Evolutionary conservation across 92 coral and sea anemone genomes (phyloP).

Genomic region (Parazoanthus atlanticus): DNA sequence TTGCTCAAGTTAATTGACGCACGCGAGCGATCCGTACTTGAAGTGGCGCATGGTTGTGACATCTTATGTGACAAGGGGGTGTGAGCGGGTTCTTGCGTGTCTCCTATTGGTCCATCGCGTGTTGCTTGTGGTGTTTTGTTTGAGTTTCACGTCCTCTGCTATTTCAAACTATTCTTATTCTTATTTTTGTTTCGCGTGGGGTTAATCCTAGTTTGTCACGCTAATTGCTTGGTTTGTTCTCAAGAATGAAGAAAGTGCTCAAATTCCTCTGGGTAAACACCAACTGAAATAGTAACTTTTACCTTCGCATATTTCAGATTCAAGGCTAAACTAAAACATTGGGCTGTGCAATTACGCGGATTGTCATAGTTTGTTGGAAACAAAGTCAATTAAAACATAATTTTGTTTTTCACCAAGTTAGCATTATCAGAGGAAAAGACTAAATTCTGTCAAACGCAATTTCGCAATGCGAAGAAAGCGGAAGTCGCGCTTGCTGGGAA

Average conservation of each 20-base stretch:
- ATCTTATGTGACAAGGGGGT: slow-evolving; percentile 33
- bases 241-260: background rate
- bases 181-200: slow-evolving; percentile 41
- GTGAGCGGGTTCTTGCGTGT: slow-evolving; percentile 6
- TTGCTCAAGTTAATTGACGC: slow-evolving; percentile 33
- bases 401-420: background rate
- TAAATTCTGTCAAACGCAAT: background rate
- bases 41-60: slow-evolving; percentile 30
- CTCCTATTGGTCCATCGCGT: slow-evolving; percentile 23
- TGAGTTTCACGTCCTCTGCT: slow-evolving; percentile 3
- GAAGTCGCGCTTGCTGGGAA: background rate
- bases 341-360: background rate
- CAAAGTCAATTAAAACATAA: background rate
- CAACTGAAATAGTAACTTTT: background rate
- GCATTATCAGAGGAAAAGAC: background rate
- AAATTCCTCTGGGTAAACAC: slow-evolving; percentile 4
- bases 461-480: background rate
- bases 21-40: slow-evolving; percentile 34
- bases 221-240: slow-evolving; percentile 38
- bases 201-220: background rate
- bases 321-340: background rate
- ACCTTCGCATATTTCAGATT: background rate
- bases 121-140: slow-evolving; percentile 37
- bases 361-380: background rate
- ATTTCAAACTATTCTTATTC: slow-evolving; percentile 38